These are phyloP conservation scores for Chloroceryle amazona DNA, from an alignment of 2,797 vertebrate genomes.

Conservation along the genomic window DNA sequence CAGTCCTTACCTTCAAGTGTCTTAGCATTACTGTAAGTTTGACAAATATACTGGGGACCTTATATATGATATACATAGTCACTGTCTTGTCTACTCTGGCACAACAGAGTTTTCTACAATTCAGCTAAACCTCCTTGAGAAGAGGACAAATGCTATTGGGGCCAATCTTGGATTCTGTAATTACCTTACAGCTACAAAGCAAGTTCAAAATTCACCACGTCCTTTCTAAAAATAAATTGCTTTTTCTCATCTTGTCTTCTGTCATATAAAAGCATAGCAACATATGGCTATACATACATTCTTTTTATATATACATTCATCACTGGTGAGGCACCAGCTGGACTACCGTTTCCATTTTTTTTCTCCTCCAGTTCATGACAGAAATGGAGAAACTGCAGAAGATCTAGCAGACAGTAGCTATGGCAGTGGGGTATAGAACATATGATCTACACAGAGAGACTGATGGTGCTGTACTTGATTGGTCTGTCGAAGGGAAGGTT, in stretches of 20 bases:
- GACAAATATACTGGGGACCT: background rate
- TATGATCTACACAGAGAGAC: background rate
- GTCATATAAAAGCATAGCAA: background rate
- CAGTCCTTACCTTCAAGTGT: background rate
- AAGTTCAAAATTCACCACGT: background rate
- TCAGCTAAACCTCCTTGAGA: background rate
- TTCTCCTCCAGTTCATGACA: background rate
- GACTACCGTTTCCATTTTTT: fast-evolving
- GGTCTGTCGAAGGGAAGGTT: background rate
- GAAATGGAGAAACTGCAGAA: background rate
- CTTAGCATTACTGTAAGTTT: background rate
- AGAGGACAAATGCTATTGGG: background rate
- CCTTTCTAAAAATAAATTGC: background rate
- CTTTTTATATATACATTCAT: background rate
- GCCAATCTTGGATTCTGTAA: background rate
- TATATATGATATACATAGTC: background rate
- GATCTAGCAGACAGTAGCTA: background rate
- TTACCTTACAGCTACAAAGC: background rate
- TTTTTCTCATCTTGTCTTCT: background rate
- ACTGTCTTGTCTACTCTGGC: background rate
- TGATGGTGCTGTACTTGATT: background rate
- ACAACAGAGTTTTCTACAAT: background rate
- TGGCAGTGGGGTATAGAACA: fast-evolving
- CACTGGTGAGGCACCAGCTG: background rate
- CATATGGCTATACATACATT: background rate